These are phyloP conservation scores for Aspidapion aeneum DNA, from an alignment of 2,888 invertebrate species.

Conservation along the genomic window DNA sequence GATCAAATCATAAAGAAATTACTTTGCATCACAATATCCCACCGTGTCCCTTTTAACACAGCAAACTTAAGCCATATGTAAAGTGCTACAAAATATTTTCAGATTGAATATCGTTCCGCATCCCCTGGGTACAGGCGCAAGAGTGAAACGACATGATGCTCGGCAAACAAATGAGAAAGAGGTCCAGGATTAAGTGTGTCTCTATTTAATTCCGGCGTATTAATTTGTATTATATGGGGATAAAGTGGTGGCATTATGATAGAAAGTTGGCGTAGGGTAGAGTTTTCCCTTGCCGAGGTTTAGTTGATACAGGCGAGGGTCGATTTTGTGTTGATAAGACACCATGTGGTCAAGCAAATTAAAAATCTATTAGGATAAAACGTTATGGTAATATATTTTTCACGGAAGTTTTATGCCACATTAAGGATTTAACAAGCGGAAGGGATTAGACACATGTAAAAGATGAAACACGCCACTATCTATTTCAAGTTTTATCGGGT, in stretches of 20 bases:
- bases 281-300: constrained; percentile 34
- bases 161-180: constrained; percentile 13
- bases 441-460: too few species aligned
- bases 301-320: constrained; percentile 24
- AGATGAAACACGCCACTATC: too few species aligned
- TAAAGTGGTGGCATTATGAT: constrained; percentile 46
- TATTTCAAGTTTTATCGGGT: too few species aligned
- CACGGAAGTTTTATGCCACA: constrained; percentile 29
- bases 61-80: constrained; percentile 41
- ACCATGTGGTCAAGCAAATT: constrained; percentile 49
- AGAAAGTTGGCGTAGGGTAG: constrained; percentile 39
- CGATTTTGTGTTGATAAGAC: constrained; percentile 31
- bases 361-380: constrained; percentile 44
- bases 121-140: constrained; percentile 12
- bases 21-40: constrained; percentile 34
- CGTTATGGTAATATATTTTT: constrained; percentile 25
- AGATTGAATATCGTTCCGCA: constrained; percentile 22
- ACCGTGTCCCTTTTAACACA: constrained; percentile 29
- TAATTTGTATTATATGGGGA: constrained; percentile 48
- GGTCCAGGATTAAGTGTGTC: constrained; percentile 42
- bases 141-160: constrained; percentile 3
- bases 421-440: constrained; percentile 1
- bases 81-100: constrained; percentile 41
- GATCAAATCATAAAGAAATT: constrained; percentile 28
- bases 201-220: constrained; percentile 46